Evolutionary conservation across 2,113 vertebrate genomes (phyloP).

Genomic region (Rhabdornis inornatus): DNA sequence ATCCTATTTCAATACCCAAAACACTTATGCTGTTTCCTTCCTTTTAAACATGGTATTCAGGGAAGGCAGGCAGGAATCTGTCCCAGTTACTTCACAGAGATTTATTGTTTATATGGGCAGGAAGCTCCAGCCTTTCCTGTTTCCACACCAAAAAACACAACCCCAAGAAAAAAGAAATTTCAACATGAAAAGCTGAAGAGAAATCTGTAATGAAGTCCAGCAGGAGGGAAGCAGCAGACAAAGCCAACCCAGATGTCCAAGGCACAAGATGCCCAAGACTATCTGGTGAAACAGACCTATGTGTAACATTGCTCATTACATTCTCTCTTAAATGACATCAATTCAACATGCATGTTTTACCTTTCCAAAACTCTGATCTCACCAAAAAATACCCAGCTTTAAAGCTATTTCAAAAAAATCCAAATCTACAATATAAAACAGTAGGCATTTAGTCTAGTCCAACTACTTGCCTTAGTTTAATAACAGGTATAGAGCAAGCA

Average conservation of each 20-base stretch:
- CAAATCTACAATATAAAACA: not conserved
- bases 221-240: not conserved
- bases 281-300: not conserved
- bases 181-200: not conserved
- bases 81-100: constrained; percentile 7
- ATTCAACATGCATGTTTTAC: not conserved
- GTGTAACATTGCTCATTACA: accelerated
- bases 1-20: not conserved
- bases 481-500: not conserved
- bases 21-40: constrained; percentile 49
- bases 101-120: constrained; percentile 49
- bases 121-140: constrained; percentile 73
- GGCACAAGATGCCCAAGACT: not conserved
- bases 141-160: constrained; percentile 34
- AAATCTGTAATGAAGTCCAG: not conserved
- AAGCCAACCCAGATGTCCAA: not conserved
- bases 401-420: not conserved
- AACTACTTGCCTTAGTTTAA: not conserved
- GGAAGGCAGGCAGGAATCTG: constrained; percentile 25
- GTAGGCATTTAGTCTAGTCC: not conserved
- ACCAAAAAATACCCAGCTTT: not conserved
- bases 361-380: not conserved
- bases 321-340: not conserved
- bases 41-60: constrained; percentile 15
- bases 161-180: not conserved